phyloP scores from a whole-genome alignment of 2,797 vertebrate genomes.

The Myiothlypis chrysogaster region DNA sequence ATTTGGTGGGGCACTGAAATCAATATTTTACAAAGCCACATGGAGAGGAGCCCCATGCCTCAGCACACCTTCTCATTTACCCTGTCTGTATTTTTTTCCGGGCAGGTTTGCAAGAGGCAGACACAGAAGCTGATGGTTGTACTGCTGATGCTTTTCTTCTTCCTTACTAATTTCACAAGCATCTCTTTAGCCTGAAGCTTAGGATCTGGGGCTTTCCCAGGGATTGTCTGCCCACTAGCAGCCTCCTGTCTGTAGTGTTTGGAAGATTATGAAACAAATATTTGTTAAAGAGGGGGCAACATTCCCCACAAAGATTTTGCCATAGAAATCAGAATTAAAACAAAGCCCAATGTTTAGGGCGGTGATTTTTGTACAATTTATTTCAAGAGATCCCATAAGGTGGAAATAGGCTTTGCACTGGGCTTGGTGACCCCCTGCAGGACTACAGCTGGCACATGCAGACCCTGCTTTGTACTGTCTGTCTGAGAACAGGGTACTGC shows the following conservation, averaged over 20 bases:
- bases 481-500: not conserved
- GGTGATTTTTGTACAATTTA: not conserved
- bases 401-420: not conserved
- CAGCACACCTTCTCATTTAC: not conserved
- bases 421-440: not conserved
- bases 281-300: not conserved
- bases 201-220: not conserved
- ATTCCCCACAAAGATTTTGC: not conserved
- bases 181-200: not conserved
- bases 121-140: not conserved
- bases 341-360: fast-evolving
- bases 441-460: not conserved
- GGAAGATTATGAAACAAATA: not conserved
- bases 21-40: not conserved
- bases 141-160: not conserved
- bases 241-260: not conserved
- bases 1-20: not conserved
- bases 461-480: not conserved
- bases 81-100: not conserved
- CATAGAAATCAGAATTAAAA: not conserved
- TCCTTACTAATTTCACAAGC: not conserved
- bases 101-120: not conserved
- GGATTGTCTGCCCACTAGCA: not conserved
- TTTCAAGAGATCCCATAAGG: not conserved
- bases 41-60: not conserved